Conservation (phyloP, 2,888 invertebrate species). For the Synergus japonicus region DNA sequence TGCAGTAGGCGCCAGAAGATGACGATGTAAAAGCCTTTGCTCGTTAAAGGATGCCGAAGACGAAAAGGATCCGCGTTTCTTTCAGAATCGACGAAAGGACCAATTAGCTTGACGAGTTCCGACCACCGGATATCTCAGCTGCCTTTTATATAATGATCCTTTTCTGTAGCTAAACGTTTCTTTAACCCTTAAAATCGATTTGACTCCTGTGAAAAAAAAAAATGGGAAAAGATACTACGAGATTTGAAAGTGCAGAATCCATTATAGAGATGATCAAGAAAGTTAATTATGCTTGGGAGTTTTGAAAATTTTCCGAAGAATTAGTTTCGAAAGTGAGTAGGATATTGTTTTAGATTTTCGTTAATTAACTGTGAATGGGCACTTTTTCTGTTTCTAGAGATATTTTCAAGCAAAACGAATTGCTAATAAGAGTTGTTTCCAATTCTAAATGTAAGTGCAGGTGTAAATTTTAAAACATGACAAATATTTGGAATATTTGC, state of each 20-base stretch:
- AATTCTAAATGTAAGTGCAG: too few relatives aligned
- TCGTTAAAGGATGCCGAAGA: slow-evolving; percentile 53
- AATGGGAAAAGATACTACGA: not conserved
- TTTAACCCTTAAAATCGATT: not conserved
- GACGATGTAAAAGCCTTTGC: slow-evolving; percentile 64
- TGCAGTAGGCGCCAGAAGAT: slow-evolving; percentile 68
- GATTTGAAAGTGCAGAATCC: not conserved
- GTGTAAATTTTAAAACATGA: too few relatives aligned
- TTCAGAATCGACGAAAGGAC: slow-evolving; percentile 12
- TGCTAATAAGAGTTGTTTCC: too few relatives aligned
- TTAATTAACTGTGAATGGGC: slow-evolving; percentile 36
- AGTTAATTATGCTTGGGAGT: not conserved
- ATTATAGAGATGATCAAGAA: not conserved
- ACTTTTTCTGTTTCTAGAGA: slow-evolving; percentile 25
- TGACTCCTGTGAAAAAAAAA: not conserved
- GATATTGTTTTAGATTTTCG: slow-evolving; percentile 3
- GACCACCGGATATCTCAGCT: not conserved
- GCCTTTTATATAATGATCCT: not conserved
- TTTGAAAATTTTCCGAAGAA: not conserved
- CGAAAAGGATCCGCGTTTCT: slow-evolving; percentile 1
- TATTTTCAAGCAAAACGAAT: not conserved
- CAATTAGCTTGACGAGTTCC: slow-evolving; percentile 14
- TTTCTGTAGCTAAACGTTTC: not conserved
- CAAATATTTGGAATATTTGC: too few relatives aligned
- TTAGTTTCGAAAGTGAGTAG: not conserved